Conservation (phyloP, 1,140 invertebrate genomes). For the Chironomus striatipennis region DNA sequence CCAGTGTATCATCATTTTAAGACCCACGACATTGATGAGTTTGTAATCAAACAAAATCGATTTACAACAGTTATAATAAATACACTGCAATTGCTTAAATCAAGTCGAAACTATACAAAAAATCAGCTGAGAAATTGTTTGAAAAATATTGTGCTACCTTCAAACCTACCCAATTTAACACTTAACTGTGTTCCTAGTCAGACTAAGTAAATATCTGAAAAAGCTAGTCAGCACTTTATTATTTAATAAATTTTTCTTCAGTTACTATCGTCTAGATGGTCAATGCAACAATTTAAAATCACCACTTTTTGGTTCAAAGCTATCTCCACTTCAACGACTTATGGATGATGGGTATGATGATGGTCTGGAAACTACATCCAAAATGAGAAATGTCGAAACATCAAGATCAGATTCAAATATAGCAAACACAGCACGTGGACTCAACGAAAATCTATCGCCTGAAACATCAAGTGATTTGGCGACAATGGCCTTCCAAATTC, state of each 20-base stretch:
- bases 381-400: neutral
- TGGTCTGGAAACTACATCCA: neutral
- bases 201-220: no score
- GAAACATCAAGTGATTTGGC: neutral
- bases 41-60: neutral
- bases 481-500: neutral
- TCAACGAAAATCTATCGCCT: neutral
- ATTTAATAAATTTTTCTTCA: neutral
- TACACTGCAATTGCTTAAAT: neutral
- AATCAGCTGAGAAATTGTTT: neutral
- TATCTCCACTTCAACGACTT: neutral
- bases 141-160: neutral
- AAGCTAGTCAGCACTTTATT: no score
- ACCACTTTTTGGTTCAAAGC: neutral
- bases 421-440: neutral
- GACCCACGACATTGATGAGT: neutral
- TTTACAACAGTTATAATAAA: neutral
- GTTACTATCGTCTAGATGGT: neutral
- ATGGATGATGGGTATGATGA: neutral
- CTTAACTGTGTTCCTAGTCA: no score
- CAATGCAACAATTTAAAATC: neutral
- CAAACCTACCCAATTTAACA: no score
- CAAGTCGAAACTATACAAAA: neutral
- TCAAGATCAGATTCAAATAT: neutral
- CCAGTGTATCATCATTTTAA: neutral